Conservation (phyloP, 1,140 invertebrate genomes). For the Pseudomyrmex dendroicus region DNA sequence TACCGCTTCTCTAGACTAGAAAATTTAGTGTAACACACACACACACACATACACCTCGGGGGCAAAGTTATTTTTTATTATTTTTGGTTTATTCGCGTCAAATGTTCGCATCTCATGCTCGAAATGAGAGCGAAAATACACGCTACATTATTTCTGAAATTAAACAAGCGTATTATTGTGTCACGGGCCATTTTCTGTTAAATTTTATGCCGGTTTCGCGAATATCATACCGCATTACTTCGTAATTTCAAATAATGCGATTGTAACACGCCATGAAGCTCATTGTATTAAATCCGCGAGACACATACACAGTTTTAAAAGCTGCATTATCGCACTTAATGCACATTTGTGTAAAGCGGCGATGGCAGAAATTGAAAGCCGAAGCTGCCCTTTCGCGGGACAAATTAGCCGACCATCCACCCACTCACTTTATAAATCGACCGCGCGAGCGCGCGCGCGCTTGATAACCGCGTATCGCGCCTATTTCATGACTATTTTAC, state of each 20-base stretch:
- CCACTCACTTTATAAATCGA: constrained; percentile 45
- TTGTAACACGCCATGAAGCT: constrained; percentile 9
- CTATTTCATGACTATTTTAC: constrained; percentile 46
- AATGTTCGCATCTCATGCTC: too few relatives aligned
- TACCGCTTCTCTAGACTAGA: not conserved
- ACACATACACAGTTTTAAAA: constrained; percentile 36
- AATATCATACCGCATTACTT: not conserved
- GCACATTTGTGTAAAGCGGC: constrained; percentile 49
- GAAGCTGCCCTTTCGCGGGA: constrained; percentile 47
- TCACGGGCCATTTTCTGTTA: not conserved
- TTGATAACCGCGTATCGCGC: constrained; percentile 47
- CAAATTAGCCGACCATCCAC: constrained; percentile 42
- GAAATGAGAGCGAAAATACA: not conserved
- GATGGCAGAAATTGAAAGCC: constrained; percentile 51
- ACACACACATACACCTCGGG: too few relatives aligned
- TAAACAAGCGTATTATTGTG: not conserved
- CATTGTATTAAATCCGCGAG: constrained; percentile 36
- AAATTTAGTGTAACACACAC: not conserved
- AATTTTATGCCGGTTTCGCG: constrained; percentile 15
- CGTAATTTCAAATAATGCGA: constrained; percentile 35
- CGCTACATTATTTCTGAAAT: not conserved
- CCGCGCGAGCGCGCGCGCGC: constrained; percentile 7
- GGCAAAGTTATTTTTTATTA: too few relatives aligned
- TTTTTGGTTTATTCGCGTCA: too few relatives aligned
- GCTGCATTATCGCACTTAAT: constrained; percentile 49